Evolutionary conservation across 2,888 invertebrate species (phyloP).

Genomic region (Crossocerus cetratus): DNA sequence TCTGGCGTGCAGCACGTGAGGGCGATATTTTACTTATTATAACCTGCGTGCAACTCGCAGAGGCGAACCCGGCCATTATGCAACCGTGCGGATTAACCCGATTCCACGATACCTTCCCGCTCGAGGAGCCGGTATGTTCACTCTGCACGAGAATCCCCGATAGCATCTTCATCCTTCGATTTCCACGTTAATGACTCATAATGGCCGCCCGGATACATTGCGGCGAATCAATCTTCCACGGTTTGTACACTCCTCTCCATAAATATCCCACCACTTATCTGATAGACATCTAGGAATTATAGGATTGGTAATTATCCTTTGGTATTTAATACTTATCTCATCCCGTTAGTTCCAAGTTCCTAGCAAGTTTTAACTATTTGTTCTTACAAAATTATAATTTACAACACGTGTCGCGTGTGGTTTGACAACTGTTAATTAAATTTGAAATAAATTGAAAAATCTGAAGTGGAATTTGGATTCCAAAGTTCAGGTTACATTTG

Average conservation of each 20-base stretch:
- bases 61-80: constrained; percentile 15
- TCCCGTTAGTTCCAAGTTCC: too few species aligned
- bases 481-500: too few species aligned
- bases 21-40: not conserved
- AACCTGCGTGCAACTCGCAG: not conserved
- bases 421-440: too few species aligned
- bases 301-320: too few species aligned
- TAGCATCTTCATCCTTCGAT: constrained; percentile 23
- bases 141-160: constrained; percentile 7
- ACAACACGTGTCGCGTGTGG: too few species aligned
- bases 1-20: constrained; percentile 6
- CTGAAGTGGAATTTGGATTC: too few species aligned
- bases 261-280: too few species aligned
- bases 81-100: constrained; percentile 31
- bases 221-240: constrained; percentile 15
- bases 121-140: not conserved
- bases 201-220: constrained; percentile 28
- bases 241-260: not conserved
- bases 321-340: too few species aligned
- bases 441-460: too few species aligned
- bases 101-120: constrained; percentile 20
- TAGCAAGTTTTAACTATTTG: too few species aligned
- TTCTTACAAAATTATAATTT: too few species aligned
- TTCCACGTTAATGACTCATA: constrained; percentile 35
- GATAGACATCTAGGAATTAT: too few species aligned